Evolutionary conservation across 2,113 vertebrate genomes (phyloP).

Genomic region (Phyllopteryx taeniolatus): DNA sequence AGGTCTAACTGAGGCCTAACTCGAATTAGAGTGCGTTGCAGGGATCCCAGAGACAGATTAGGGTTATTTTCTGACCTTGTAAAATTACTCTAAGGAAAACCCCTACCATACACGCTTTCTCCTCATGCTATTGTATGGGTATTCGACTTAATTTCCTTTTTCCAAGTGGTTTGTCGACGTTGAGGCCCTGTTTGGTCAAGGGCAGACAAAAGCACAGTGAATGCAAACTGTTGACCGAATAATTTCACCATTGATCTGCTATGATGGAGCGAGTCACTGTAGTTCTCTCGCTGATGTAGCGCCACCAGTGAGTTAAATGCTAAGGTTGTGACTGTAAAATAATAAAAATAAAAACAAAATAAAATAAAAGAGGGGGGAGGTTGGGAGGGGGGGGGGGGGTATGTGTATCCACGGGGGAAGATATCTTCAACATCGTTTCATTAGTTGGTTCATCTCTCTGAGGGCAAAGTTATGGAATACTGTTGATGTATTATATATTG

Average conservation of each 20-base stretch:
- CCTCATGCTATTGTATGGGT: constrained; percentile 49
- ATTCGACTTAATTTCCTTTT: constrained; percentile 63
- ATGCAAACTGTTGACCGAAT: constrained; percentile 29
- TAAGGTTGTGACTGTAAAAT: constrained; percentile 14
- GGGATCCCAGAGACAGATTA: constrained; percentile 14
- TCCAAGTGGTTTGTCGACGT: constrained; percentile 67
- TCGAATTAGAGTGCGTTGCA: background rate
- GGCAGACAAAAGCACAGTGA: constrained; percentile 44
- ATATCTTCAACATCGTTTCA: background rate
- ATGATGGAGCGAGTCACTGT: background rate
- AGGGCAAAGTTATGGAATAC: background rate
- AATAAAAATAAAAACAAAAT: background rate
- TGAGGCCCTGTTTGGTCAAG: constrained; percentile 54
- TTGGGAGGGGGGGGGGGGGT: background rate
- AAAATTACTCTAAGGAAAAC: constrained; percentile 53
- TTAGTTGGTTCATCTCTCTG: background rate
- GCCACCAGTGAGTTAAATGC: background rate
- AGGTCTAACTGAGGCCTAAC: too few relatives aligned
- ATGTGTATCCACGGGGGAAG: background rate
- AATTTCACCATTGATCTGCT: constrained; percentile 17
- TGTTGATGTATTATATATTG: background rate
- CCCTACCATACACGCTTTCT: constrained; percentile 51
- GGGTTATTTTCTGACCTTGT: constrained; percentile 54
- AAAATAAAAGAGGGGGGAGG: too few relatives aligned
- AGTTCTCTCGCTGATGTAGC: background rate